These are phyloP conservation scores for Dromococcyx pavoninus DNA, from an alignment of 2,797 vertebrate genomes.

Conservation along the genomic window DNA sequence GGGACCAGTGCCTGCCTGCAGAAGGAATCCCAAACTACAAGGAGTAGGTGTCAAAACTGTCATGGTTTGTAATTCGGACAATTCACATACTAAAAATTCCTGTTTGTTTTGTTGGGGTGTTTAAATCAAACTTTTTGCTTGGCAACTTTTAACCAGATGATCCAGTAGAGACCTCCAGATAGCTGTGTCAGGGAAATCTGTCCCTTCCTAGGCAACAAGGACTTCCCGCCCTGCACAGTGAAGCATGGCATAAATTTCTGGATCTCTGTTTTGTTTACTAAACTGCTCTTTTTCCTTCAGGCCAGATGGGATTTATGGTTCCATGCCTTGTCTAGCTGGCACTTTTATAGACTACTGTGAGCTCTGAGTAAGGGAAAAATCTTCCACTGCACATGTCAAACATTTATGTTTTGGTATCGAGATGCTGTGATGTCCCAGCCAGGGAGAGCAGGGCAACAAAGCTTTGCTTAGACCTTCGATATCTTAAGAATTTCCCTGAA, in stretches of 20 bases:
- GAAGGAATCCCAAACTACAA: constrained; percentile 43
- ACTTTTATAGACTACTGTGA: not conserved
- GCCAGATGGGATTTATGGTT: not conserved
- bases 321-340: not conserved
- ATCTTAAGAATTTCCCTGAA: not conserved
- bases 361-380: not conserved
- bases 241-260: not conserved
- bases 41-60: constrained; percentile 53
- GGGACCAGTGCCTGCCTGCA: constrained; percentile 61
- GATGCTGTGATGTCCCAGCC: not conserved
- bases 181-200: not conserved
- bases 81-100: not conserved
- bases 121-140: not conserved
- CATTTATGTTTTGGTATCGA: not conserved
- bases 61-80: not conserved
- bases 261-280: not conserved
- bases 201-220: not conserved
- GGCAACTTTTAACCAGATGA: not conserved
- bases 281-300: not conserved
- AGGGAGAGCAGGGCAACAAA: not conserved
- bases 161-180: not conserved
- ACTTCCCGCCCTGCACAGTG: rapidly evolving
- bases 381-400: not conserved
- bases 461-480: not conserved
- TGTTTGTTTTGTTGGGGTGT: not conserved